A percentile compares a stretch with the other conserved stretches of the same genome.
Conservation (phyloP, 2,797 vertebrate genomes). For the Eidolon dupreanum region DNA sequence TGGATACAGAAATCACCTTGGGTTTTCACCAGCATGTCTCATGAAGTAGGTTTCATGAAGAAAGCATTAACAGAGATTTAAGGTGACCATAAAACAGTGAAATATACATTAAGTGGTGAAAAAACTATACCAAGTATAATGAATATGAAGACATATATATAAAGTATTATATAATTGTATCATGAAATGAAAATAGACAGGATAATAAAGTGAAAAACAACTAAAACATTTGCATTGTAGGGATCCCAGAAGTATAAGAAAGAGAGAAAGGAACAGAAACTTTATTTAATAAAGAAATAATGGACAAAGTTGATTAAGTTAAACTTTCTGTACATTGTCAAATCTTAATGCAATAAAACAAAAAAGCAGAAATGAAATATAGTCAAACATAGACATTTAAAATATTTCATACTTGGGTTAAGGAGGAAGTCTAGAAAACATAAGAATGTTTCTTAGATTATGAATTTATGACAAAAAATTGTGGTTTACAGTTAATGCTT, state of each 20-base stretch:
- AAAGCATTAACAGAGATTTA: not conserved
- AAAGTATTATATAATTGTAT: not conserved
- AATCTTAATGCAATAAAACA: not conserved
- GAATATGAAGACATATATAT: not conserved
- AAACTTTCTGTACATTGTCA: not conserved
- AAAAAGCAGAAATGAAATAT: not conserved
- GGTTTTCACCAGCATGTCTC: not conserved
- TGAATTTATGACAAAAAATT: not conserved
- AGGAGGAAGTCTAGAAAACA: not conserved
- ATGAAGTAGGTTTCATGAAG: not conserved
- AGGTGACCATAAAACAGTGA: not conserved
- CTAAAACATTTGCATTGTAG: not conserved
- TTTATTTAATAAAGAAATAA: not conserved
- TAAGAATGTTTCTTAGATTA: not conserved
- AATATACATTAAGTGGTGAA: not conserved
- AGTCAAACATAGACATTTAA: not conserved
- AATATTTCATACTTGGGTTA: not conserved
- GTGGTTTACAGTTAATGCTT: not conserved
- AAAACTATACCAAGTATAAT: not conserved
- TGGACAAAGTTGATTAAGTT: not conserved
- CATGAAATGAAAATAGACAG: not conserved
- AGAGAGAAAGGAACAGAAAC: not conserved
- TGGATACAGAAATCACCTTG: not conserved
- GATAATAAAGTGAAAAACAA: constrained; percentile 24
- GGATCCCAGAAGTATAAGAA: not conserved